Conservation (phyloP, 2,888 invertebrate species). For the Aspidiotus destructor region DNA sequence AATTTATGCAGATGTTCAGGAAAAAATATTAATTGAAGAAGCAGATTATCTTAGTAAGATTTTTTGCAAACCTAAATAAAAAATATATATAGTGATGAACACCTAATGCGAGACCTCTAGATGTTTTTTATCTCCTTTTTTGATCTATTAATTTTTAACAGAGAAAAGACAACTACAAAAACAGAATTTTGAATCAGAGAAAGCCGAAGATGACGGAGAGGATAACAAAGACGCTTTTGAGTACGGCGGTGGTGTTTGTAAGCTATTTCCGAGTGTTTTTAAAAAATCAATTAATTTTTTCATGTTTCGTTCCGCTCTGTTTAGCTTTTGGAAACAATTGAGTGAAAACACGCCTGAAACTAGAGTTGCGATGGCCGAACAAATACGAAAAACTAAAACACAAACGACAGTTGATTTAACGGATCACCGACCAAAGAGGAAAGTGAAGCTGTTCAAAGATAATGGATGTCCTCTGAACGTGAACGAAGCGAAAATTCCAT, state of each 20-base stretch:
- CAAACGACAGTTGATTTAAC: slow-evolving; percentile 43
- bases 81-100: no score
- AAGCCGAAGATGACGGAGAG: not conserved
- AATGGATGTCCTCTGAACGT: slow-evolving; percentile 78
- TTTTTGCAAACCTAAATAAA: not conserved
- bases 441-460: slow-evolving; percentile 52
- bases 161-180: slow-evolving; percentile 30
- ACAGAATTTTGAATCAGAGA: slow-evolving; percentile 5
- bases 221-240: not conserved
- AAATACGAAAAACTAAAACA: slow-evolving; percentile 37
- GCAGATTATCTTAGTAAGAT: slow-evolving; percentile 40
- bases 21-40: slow-evolving; percentile 45
- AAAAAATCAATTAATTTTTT: not conserved
- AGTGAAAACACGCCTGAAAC: slow-evolving; percentile 80
- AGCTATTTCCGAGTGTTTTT: no score
- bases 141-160: slow-evolving; percentile 1
- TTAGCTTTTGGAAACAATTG: slow-evolving; percentile 65
- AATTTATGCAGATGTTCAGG: slow-evolving; percentile 44
- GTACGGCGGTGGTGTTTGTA: not conserved
- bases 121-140: not conserved
- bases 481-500: slow-evolving; percentile 75
- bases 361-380: slow-evolving; percentile 60
- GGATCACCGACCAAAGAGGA: slow-evolving; percentile 42
- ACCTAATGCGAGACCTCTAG: not conserved
- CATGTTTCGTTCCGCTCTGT: not conserved